A percentile compares a stretch with the other conserved stretches of the same genome.
Evolutionary conservation across 1,140 invertebrate genomes (phyloP).

Genomic region (Potamilus streckersoni): DNA sequence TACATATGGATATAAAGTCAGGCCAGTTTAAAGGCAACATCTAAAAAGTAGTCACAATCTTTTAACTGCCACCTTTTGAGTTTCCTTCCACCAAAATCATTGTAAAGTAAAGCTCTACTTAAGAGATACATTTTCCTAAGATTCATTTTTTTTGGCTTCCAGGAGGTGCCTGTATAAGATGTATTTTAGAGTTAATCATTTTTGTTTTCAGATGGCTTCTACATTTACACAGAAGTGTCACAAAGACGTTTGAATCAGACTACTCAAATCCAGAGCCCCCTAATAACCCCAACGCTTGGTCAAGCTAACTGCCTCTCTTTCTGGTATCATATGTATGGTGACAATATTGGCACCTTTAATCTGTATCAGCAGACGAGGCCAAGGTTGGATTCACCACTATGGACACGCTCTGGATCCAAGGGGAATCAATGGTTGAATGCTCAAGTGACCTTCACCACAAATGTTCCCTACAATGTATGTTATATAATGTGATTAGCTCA

Average conservation of each 20-base stretch:
- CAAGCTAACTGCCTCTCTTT: conserved; percentile 34
- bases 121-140: not conserved
- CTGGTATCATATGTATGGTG: conserved; percentile 48
- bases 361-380: conserved; percentile 36
- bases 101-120: not conserved
- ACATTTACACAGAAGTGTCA: conserved; percentile 58
- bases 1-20: not conserved
- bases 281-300: conserved; percentile 9
- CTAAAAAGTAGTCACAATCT: not conserved
- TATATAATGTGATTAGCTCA: not conserved
- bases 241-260: conserved; percentile 66
- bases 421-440: conserved; percentile 54
- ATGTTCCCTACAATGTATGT: conserved; percentile 44
- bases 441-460: conserved; percentile 33
- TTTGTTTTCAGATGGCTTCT: conserved; percentile 44
- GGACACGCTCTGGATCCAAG: conserved; percentile 50
- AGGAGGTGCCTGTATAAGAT: not conserved
- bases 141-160: not conserved
- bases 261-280: conserved; percentile 25
- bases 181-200: not conserved
- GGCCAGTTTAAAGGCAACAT: too few relatives aligned
- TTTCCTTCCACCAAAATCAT: not conserved
- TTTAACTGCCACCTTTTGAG: not conserved
- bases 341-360: conserved; percentile 39
- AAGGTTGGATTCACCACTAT: conserved; percentile 39